Evolutionary conservation across 2,113 vertebrate genomes (phyloP).

Genomic region (Piprites chloris): DNA sequence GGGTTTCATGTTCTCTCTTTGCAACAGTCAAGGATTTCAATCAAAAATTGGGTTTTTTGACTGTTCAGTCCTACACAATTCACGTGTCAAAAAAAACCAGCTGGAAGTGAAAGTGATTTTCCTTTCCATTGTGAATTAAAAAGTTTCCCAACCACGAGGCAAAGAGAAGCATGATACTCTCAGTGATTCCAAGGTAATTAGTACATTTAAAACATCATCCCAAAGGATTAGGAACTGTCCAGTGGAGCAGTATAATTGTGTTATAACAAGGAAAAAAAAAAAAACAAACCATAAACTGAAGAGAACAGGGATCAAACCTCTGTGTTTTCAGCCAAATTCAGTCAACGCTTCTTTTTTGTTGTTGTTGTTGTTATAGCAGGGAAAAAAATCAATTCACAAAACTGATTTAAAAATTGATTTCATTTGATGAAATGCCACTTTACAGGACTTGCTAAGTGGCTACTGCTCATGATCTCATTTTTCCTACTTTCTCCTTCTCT

Average conservation of each 20-base stretch:
- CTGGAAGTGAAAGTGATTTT: background rate
- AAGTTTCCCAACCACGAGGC: background rate
- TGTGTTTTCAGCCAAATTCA: background rate
- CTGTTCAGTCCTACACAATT: background rate
- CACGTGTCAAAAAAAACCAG: background rate
- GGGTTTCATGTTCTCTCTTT: background rate
- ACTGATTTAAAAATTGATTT: background rate
- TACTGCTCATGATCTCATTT: background rate
- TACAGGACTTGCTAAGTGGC: background rate
- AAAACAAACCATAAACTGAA: background rate
- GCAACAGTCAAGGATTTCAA: background rate
- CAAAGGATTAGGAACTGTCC: background rate
- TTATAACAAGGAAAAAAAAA: background rate
- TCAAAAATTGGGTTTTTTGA: background rate
- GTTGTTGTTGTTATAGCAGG: background rate
- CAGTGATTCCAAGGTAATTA: background rate
- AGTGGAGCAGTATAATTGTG: background rate
- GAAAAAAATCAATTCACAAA: background rate
- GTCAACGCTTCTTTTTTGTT: background rate
- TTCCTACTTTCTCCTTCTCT: background rate
- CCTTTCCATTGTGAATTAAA: background rate
- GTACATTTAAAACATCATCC: background rate
- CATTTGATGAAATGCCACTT: background rate
- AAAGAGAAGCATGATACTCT: background rate
- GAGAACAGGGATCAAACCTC: background rate